Percentiles rank a stretch among this genome's conserved stretches.
Conservation (phyloP, 2,113 vertebrate genomes). For the Cyprinodon variegatus region DNA sequence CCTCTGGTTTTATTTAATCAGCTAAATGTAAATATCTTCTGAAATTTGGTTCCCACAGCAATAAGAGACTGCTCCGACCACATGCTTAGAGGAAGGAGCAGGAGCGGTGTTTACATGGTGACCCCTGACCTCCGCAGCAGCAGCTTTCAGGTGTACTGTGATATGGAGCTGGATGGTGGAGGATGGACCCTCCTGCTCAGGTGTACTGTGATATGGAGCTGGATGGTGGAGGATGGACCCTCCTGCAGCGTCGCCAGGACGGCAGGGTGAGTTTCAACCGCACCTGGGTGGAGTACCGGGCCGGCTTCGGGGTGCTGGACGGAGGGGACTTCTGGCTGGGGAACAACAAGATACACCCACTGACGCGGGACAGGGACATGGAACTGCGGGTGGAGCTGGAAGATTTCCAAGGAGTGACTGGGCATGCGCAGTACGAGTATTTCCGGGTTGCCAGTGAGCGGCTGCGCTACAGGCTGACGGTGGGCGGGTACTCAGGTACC, state of each 20-base stretch:
- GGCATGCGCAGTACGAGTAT: conserved; percentile 86
- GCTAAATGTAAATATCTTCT: no score
- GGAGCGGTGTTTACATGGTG: conserved; percentile 84
- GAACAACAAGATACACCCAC: conserved; percentile 89
- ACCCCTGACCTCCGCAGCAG: conserved; percentile 81
- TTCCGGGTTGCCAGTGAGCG: conserved; percentile 92
- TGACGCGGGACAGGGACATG: conserved; percentile 91
- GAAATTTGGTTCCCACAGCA: neutral
- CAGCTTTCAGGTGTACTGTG: conserved; percentile 88
- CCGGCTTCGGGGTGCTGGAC: conserved; percentile 87
- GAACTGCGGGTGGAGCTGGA: conserved; percentile 91
- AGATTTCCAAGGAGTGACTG: conserved; percentile 84
- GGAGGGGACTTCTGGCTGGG: conserved; percentile 93
- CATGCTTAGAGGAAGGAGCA: conserved; percentile 72
- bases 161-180: conserved; percentile 89
- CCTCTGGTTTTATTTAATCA: no score
- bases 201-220: conserved; percentile 94
- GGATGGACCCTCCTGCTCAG: conserved; percentile 91
- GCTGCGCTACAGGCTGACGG: conserved; percentile 85
- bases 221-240: conserved; percentile 89
- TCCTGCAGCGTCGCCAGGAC: conserved; percentile 88
- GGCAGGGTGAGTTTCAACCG: conserved; percentile 92
- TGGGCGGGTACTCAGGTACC: conserved; percentile 81
- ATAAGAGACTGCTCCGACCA: conserved; percentile 90
- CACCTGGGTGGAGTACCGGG: conserved; percentile 90